Evolutionary conservation across 1,140 invertebrate species (phyloP).

Genomic region (Brachionus plicatilis): DNA sequence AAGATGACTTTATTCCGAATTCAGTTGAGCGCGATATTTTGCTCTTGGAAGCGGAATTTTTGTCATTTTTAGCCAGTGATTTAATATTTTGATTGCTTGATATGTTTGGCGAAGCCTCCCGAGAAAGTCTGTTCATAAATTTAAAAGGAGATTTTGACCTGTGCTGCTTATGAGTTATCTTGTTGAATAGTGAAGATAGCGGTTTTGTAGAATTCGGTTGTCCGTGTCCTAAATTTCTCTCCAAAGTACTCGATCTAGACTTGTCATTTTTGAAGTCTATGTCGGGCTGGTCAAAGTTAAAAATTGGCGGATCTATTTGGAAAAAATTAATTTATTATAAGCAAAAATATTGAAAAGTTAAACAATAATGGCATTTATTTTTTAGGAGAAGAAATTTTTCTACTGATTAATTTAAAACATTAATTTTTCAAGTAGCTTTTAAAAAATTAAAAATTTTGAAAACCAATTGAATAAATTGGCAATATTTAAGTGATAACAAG

Average conservation of each 20-base stretch:
- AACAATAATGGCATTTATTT: neutral
- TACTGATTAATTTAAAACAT: too few species aligned
- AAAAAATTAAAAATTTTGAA: too few species aligned
- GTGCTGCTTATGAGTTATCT: slow-evolving; percentile 5
- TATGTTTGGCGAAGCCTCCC: neutral
- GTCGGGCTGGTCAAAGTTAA: slow-evolving; percentile 9
- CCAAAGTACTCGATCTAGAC: neutral
- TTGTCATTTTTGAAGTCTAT: neutral
- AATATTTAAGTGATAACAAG: too few species aligned
- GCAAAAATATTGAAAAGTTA: neutral
- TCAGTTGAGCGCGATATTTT: slow-evolving; percentile 35
- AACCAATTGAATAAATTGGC: too few species aligned
- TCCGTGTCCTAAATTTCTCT: neutral
- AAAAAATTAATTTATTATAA: neutral
- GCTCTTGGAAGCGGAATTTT: neutral
- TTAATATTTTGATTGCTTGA: neutral
- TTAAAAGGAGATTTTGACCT: slow-evolving; percentile 29
- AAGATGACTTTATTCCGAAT: slow-evolving; percentile 3
- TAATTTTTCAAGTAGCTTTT: too few species aligned
- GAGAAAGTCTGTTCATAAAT: slow-evolving; percentile 5
- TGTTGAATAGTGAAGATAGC: slow-evolving; percentile 1
- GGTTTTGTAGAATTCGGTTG: neutral
- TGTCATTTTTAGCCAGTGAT: neutral
- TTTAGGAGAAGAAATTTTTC: too few species aligned
- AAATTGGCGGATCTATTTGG: neutral